Percentiles rank a stretch among this genome's conserved stretches.
Conservation (phyloP, 2,113 vertebrate species). For the Ifrita kowaldi region DNA sequence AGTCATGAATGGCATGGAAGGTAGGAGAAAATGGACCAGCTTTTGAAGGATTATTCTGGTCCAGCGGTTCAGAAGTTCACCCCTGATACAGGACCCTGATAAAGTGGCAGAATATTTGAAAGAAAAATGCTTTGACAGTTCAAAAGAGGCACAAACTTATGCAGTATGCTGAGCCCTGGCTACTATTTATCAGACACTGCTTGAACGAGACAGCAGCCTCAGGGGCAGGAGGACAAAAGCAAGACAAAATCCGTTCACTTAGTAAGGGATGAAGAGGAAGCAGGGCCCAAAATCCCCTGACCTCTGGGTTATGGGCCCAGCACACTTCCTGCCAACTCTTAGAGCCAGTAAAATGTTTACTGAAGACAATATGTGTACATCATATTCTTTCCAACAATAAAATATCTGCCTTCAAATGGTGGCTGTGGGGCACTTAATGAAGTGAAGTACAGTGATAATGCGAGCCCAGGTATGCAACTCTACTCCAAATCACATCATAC, state of each 20-base stretch:
- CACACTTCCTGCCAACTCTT: background rate
- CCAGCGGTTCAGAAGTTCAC: background rate
- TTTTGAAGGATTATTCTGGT: background rate
- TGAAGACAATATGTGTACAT: no score
- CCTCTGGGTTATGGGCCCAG: background rate
- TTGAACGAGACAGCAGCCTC: background rate
- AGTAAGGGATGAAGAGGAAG: background rate
- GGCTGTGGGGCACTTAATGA: background rate
- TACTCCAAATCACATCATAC: background rate
- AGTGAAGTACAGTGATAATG: background rate
- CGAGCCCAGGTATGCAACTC: accelerated
- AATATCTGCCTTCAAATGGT: background rate
- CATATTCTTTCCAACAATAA: background rate
- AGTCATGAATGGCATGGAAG: background rate
- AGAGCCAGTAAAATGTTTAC: background rate
- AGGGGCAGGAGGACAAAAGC: background rate
- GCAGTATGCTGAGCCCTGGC: background rate
- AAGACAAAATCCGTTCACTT: background rate
- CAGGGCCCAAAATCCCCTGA: background rate
- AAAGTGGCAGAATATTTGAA: background rate
- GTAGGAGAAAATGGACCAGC: background rate
- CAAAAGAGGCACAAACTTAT: background rate
- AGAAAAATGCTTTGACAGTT: background rate
- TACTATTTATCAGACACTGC: background rate
- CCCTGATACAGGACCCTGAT: background rate